Percentiles rank a stretch among this genome's conserved stretches.
phyloP scores from a whole-genome alignment of 2,113 vertebrate species.

The Tricholaema leucomelas region DNA sequence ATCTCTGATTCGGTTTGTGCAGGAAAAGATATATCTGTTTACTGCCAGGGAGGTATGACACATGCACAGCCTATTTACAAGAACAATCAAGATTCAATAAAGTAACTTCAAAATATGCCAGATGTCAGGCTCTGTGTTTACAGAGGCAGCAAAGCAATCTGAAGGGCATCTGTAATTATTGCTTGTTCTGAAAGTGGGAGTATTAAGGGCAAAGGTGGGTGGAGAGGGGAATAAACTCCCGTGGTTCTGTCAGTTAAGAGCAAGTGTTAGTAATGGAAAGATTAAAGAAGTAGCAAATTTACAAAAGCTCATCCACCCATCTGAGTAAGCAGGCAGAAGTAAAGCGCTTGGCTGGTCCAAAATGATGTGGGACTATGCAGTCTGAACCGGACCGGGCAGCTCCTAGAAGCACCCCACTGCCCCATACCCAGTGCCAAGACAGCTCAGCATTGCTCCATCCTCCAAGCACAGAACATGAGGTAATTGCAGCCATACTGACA shows the following conservation, averaged over 20 bases:
- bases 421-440: not conserved
- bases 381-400: not conserved
- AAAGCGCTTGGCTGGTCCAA: not conserved
- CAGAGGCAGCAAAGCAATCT: not conserved
- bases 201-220: slow-evolving; percentile 29
- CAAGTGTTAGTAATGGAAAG: slow-evolving; percentile 7
- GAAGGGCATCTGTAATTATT: slow-evolving; percentile 13
- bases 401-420: not conserved
- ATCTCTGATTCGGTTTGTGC: not conserved
- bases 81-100: not conserved
- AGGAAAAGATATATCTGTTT: not conserved
- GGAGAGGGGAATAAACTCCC: not conserved
- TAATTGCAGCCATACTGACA: not conserved
- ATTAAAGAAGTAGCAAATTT: not conserved
- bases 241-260: slow-evolving; percentile 4
- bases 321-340: slow-evolving; percentile 19
- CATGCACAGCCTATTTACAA: not conserved
- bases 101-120: slow-evolving; percentile 28
- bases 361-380: not conserved
- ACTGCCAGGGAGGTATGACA: not conserved
- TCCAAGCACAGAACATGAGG: not conserved
- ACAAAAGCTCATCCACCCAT: slow-evolving; percentile 20
- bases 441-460: not conserved
- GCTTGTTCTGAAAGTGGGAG: not conserved
- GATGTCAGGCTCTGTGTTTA: slow-evolving; percentile 39